These are phyloP conservation scores for Mugil cephalus DNA, from an alignment of 2,113 vertebrate species.

Conservation along the genomic window DNA sequence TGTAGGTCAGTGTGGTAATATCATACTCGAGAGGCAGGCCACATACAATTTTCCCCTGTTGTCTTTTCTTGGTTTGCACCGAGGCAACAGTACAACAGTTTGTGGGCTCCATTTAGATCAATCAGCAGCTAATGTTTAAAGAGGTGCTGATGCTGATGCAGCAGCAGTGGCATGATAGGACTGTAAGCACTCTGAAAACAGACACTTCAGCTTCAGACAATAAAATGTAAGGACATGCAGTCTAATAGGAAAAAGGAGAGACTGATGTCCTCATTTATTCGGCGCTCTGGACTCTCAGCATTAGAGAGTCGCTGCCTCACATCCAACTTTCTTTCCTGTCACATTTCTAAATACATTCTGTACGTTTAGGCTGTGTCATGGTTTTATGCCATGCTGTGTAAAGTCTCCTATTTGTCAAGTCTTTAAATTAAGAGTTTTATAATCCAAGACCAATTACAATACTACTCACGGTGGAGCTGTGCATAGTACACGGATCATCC, in stretches of 20 bases:
- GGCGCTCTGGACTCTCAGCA: neutral
- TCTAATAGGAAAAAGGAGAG: neutral
- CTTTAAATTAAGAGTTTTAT: too few relatives aligned
- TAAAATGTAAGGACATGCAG: neutral
- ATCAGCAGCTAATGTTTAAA: conserved; percentile 23
- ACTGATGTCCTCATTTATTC: too few relatives aligned
- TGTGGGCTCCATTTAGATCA: conserved; percentile 14
- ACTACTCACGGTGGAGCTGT: too few relatives aligned
- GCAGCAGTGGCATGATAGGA: neutral
- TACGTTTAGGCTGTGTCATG: too few relatives aligned
- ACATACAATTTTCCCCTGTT: conserved; percentile 19
- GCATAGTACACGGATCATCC: too few relatives aligned
- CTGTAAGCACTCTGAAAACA: neutral
- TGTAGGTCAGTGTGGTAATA: neutral
- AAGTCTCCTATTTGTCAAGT: too few relatives aligned
- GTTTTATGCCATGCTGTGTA: too few relatives aligned
- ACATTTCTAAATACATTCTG: neutral
- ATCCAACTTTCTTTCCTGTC: conserved; percentile 10
- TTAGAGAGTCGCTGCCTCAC: neutral
- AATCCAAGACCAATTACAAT: too few relatives aligned
- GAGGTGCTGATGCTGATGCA: conserved; percentile 5
- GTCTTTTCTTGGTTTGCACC: conserved; percentile 15
- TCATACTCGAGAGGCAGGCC: neutral
- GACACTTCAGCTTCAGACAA: neutral
- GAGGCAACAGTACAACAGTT: neutral